Evolutionary conservation across 2,113 vertebrate genomes (phyloP), one percentile per base, ranked within the genome.

Genomic region (Capricornis sumatraensis): DNA sequence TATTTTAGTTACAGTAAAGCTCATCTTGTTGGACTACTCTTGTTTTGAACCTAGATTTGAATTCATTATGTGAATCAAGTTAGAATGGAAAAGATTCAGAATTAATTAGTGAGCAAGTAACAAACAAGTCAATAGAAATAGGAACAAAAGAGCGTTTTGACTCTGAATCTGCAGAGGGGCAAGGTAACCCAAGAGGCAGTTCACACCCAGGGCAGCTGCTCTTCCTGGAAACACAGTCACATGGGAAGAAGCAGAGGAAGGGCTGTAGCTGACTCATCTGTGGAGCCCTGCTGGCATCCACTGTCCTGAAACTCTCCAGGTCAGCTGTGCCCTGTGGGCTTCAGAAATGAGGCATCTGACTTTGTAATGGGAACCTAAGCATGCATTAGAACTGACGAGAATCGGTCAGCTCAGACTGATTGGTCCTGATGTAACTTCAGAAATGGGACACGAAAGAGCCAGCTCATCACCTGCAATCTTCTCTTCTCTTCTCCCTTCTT

Each of bases 11-110:
- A 40, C 33, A 53, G 14, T 89, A 28, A 89, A 91, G 45, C 9
- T 91, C 15, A 76, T 94, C 45, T 82, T 89, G 28, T 96, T 95
- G 40, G 60, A 76, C 67, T 78, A 85, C 15, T 87, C 43, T 79
- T 93, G 21, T 64, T 97, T 95, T 60, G 76, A 95, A 55, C 13
- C 9, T 45, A 30, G 12, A 52, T 67, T 81, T 91, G 91, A 97
- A 52, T 93, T 87, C 87, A 62, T 79, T 83, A 23, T 62, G 28
- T 76, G 50, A 89, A 86, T 91, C n/a, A 47, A 40, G 33, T 94
- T 78, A 91, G 25, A 88, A 76, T 7, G 2, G 79, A 58, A 91
- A 94, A 87, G 91, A 85, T 82, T 83, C 60, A 79, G 60, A 84
- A 89, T 94, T 91, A 47, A 81, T 60, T 50, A 64, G 71, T 62